These are phyloP conservation scores for Euura saliciscinereae DNA, from an alignment of 1,140 invertebrate genomes.

Conservation along the genomic window DNA sequence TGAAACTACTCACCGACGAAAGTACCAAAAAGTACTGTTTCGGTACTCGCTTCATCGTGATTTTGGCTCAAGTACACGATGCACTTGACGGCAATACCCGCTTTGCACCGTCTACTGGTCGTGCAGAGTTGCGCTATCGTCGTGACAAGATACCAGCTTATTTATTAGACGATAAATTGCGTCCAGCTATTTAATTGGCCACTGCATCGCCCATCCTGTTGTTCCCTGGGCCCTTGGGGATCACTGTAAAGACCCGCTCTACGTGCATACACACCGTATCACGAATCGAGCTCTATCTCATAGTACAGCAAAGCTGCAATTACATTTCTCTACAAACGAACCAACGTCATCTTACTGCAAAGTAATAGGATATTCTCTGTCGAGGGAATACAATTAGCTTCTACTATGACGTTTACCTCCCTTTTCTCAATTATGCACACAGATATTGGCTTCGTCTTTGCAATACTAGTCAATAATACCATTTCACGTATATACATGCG, in stretches of 20 bases:
- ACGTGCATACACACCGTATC: background rate
- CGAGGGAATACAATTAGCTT: background rate
- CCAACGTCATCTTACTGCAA: background rate
- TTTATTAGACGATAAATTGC: constrained; percentile 27
- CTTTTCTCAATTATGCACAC: too few species aligned
- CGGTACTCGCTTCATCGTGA: too few species aligned
- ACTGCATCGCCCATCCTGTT: background rate
- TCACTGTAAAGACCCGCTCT: background rate
- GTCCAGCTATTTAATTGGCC: constrained; percentile 22
- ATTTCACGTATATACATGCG: too few species aligned
- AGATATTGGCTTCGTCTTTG: too few species aligned
- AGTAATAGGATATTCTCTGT: background rate
- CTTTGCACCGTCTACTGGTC: too few species aligned
- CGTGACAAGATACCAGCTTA: constrained; percentile 22
- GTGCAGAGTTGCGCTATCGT: constrained; percentile 11
- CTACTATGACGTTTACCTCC: too few species aligned
- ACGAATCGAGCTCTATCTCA: constrained; percentile 1
- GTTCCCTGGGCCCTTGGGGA: background rate
- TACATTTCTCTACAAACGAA: background rate
- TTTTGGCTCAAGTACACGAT: too few species aligned
- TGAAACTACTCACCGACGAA: too few species aligned
- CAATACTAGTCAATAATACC: too few species aligned
- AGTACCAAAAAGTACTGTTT: too few species aligned
- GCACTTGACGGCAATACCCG: too few species aligned
- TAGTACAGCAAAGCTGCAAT: background rate